Percentiles rank a stretch among this genome's conserved stretches.
Conservation (phyloP, 2,888 invertebrate species). For the Hypomecis atomaria region DNA sequence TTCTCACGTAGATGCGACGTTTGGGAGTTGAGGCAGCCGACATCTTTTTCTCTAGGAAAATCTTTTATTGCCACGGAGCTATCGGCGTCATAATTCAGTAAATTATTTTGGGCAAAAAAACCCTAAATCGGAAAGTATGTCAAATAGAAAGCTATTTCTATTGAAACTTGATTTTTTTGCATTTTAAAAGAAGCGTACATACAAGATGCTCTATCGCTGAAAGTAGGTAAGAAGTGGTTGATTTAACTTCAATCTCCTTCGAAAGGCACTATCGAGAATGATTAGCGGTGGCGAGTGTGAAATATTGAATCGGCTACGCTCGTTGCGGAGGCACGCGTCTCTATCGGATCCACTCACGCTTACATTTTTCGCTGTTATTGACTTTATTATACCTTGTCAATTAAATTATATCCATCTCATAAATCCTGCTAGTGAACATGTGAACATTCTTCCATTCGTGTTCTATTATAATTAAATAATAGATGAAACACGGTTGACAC, state of each 20-base stretch:
- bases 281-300: constrained; percentile 78
- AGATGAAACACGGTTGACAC: constrained; percentile 9
- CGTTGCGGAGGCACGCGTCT: constrained; percentile 68
- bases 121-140: constrained; percentile 22
- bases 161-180: constrained; percentile 7
- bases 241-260: constrained; percentile 68
- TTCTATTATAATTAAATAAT: neutral
- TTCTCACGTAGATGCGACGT: constrained; percentile 39
- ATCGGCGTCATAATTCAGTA: constrained; percentile 25
- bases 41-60: constrained; percentile 31
- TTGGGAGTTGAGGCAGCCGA: constrained; percentile 26
- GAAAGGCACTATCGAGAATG: constrained; percentile 70
- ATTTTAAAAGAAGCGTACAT: constrained; percentile 4
- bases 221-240: constrained; percentile 40
- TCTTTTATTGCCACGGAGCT: constrained; percentile 29
- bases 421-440: constrained; percentile 7
- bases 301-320: constrained; percentile 76
- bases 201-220: neutral
- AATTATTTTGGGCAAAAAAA: constrained; percentile 18
- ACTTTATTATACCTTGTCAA: constrained; percentile 17
- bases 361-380: constrained; percentile 50
- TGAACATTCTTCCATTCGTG: neutral
- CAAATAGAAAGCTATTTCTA: constrained; percentile 28
- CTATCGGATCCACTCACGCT: constrained; percentile 57
- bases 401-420: neutral